Percentiles rank a stretch among this genome's conserved stretches.
Evolutionary conservation across 2,888 invertebrate genomes (phyloP).

Genomic region (Rapana venosa): DNA sequence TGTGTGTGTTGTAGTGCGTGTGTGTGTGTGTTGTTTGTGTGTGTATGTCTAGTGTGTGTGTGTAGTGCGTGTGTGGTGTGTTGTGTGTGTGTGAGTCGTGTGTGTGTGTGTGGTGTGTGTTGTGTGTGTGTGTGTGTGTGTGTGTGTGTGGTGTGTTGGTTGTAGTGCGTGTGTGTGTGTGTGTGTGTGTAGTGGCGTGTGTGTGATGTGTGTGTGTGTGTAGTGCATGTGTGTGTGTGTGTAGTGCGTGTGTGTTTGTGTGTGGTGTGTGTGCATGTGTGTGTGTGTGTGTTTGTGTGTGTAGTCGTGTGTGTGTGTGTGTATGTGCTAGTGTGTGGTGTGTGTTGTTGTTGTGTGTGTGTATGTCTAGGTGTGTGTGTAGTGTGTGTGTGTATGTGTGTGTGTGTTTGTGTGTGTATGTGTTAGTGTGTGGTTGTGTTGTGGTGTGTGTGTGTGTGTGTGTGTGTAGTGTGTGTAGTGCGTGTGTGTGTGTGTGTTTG

Average conservation of each 20-base stretch:
- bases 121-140: not conserved
- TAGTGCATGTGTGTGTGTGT: not conserved
- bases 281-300: not conserved
- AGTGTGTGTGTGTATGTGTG: no score
- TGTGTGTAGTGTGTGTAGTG: no score
- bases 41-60: not conserved
- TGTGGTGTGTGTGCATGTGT: not conserved
- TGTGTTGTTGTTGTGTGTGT: no score
- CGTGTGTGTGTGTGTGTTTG: no score
- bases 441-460: no score
- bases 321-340: no score
- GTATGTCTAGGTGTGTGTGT: no score
- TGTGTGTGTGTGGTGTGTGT: not conserved
- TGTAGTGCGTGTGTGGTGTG: not conserved
- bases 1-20: not conserved
- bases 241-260: no score
- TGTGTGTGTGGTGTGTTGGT: not conserved
- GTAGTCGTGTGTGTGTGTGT: not conserved
- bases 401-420: no score
- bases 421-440: no score
- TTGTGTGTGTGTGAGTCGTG: not conserved
- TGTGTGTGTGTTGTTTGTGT: not conserved
- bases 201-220: not conserved
- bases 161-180: not conserved
- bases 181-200: not conserved